Base-by-base conservation (phyloP, 2,113 vertebrate species). In the Sphaerodactylus townsendi region DNA sequence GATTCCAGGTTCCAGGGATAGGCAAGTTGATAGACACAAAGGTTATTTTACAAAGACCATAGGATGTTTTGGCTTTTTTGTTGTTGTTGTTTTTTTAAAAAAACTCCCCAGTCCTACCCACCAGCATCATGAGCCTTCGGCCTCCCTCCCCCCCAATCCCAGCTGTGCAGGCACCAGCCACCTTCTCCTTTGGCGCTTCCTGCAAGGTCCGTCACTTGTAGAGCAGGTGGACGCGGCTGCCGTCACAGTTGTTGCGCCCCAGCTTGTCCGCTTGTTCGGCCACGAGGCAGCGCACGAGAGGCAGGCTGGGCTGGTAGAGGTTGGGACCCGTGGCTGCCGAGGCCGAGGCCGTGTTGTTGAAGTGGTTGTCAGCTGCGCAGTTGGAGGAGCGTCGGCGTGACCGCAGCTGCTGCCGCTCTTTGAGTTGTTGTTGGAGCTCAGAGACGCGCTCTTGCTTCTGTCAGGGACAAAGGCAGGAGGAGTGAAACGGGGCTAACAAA, bases 371-470 rank as follows among this genome's bases (percentile, higher is more conserved):
- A 28, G 91, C 96, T 0, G 56, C 75, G 73, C 94, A 96, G 95
- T 85, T 86, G 91, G 93, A n/a, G 87, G 94, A 97, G 0, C 97
- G 96, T 1, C 94, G 96, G 46, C 97, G 96, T 15, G 97, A 97
- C 0, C 98, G 97, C 2, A 98, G 95, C 85, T 98, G 97, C 92
- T 98, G 97, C 1, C 98, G 93, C 87, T 98, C 97, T 14, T 97
- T 96, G 86, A 98, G 96, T 93, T 98, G 98, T 88, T 97, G 98
- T 79, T 98, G 97, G 37, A 98, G 96, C 35, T 98, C 98, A 0
- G 97, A 98, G 1, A 99, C 98, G 0, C 98, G 93, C 70, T 99
- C 98, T 86, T 98, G 98, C 93, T 99, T 99, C 98, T 99, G 95
- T 46, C 0, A 1, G 41, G 7, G 10, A 30, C 4, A 35, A 3